A percentile compares a stretch with the other conserved stretches of the same genome.
Evolutionary conservation across 2,113 vertebrate genomes (phyloP).

Genomic region (Lepus americanus): DNA sequence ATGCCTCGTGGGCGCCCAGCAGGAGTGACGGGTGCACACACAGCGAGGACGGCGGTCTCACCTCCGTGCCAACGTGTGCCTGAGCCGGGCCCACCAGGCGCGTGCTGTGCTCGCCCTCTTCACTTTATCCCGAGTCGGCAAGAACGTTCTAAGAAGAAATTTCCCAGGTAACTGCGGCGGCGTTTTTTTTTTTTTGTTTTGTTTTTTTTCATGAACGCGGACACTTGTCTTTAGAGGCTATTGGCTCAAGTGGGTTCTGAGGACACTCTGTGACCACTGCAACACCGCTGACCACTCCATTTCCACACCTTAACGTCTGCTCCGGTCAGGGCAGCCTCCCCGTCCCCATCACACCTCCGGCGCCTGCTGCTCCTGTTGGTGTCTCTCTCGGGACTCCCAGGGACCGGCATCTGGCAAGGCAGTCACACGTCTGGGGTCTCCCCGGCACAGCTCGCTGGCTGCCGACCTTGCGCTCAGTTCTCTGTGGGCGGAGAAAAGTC

Average conservation of each 20-base stretch:
- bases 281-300: fast-evolving
- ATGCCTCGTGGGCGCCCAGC: no score
- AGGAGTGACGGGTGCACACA: no score
- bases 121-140: background rate
- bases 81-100: no score
- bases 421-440: fast-evolving
- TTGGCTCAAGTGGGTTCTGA: background rate
- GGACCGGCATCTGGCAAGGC: background rate
- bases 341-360: fast-evolving
- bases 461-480: fast-evolving
- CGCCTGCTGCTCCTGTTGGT: background rate
- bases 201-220: background rate
- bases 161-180: background rate
- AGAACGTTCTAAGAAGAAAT: constrained; percentile 14
- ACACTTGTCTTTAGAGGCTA: background rate
- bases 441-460: background rate
- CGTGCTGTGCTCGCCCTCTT: no score
- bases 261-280: no score
- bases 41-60: no score
- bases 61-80: no score
- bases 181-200: no score
- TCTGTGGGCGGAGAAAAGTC: background rate
- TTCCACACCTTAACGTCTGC: no score
- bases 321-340: fast-evolving
- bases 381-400: background rate